A percentile compares a stretch with the other conserved stretches of the same genome.
phyloP scores from a whole-genome alignment of 2,888 invertebrate species.

The Drosophila formosana region DNA sequence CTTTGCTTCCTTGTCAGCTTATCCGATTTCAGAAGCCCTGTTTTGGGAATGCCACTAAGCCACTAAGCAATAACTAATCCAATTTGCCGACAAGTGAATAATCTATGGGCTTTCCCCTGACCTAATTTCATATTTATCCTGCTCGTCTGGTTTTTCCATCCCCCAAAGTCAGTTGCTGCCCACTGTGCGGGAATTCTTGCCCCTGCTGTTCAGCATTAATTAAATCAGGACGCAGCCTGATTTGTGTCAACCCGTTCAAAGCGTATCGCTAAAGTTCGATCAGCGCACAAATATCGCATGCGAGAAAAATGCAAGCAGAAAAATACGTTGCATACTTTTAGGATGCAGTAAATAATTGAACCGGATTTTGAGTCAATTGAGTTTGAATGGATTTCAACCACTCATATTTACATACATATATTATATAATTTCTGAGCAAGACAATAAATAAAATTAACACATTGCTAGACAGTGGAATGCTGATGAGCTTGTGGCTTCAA shows the following conservation, averaged over 20 bases:
- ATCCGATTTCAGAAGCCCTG: neutral
- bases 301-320: slow-evolving; percentile 1
- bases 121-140: slow-evolving; percentile 36
- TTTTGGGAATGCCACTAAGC: slow-evolving; percentile 11
- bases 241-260: slow-evolving; percentile 4
- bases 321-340: slow-evolving; percentile 37
- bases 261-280: neutral
- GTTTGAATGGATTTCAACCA: neutral
- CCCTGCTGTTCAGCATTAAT: slow-evolving; percentile 19
- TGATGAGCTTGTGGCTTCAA: slow-evolving; percentile 39
- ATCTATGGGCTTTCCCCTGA: slow-evolving; percentile 31
- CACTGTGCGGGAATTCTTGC: slow-evolving; percentile 20
- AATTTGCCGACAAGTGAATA: slow-evolving; percentile 29
- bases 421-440: slow-evolving; percentile 15
- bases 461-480: slow-evolving; percentile 25
- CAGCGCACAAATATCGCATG: slow-evolving; percentile 6
- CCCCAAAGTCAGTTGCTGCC: slow-evolving; percentile 18
- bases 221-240: slow-evolving; percentile 13
- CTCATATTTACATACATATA: neutral
- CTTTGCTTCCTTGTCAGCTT: neutral
- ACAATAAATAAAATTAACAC: slow-evolving; percentile 16
- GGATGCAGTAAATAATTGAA: slow-evolving; percentile 13
- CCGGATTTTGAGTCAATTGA: slow-evolving; percentile 10
- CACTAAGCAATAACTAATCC: slow-evolving; percentile 35
- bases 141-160: neutral